These are phyloP conservation scores for Chrosomus eos DNA, from an alignment of 2,797 vertebrate genomes.

Conservation along the genomic window DNA sequence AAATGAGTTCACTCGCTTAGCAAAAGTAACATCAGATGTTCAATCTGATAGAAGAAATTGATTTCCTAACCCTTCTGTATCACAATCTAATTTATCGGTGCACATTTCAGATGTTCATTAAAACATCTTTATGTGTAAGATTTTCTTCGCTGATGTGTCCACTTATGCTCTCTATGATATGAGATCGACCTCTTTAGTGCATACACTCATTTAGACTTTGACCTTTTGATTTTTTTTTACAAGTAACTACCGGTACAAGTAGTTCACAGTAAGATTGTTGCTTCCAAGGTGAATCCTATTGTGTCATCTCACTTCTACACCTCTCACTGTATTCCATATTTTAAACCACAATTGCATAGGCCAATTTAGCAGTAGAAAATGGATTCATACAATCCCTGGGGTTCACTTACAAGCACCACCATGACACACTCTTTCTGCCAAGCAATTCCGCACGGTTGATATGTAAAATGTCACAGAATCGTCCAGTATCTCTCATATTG, in stretches of 20 bases:
- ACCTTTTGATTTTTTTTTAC: conserved; percentile 11
- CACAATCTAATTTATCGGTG: conserved; percentile 10
- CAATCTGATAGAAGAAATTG: conserved; percentile 50
- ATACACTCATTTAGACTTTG: not conserved
- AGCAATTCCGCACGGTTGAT: conserved; percentile 49
- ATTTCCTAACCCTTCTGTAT: conserved; percentile 46
- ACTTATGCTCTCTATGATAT: conserved; percentile 6
- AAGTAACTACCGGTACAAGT: not conserved
- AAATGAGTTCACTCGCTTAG: conserved; percentile 35
- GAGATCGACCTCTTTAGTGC: conserved; percentile 14
- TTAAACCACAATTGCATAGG: conserved; percentile 49
- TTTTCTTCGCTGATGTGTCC: not conserved
- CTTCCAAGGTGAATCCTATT: conserved; percentile 16
- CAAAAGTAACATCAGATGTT: conserved; percentile 50
- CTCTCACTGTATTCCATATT: conserved; percentile 47
- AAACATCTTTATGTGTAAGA: conserved; percentile 12
- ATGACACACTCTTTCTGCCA: conserved; percentile 33
- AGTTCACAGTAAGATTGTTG: conserved; percentile 26
- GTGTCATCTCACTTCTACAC: conserved; percentile 43
- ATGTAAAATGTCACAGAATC: conserved; percentile 42
- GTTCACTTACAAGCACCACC: conserved; percentile 43
- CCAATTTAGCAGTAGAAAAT: conserved; percentile 62
- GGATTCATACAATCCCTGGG: conserved; percentile 52
- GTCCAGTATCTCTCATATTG: conserved; percentile 20
- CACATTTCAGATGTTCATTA: conserved; percentile 33